Conservation (phyloP, 1,140 invertebrate genomes). For the Tyrophagus putrescentiae region DNA sequence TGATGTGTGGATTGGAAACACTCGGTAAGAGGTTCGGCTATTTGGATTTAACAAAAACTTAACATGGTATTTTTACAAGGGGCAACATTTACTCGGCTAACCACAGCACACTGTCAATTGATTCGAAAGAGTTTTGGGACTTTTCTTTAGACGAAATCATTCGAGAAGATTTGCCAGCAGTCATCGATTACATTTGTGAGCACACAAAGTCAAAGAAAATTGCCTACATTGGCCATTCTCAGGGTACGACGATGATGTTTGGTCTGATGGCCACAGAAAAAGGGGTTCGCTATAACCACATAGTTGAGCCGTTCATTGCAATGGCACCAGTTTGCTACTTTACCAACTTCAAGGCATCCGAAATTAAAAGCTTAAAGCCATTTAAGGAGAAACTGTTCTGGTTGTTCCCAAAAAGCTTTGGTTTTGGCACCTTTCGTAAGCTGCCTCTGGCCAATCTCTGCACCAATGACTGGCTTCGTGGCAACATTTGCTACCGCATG, state of each 20-base stretch:
- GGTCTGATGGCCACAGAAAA: constrained; percentile 46
- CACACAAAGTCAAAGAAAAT: constrained; percentile 36
- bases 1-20: constrained; percentile 32
- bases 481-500: neutral
- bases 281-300: constrained; percentile 47
- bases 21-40: neutral
- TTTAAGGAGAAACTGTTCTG: neutral
- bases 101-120: constrained; percentile 31
- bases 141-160: constrained; percentile 33
- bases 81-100: constrained; percentile 31
- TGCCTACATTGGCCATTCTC: constrained; percentile 43
- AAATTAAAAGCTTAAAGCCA: neutral
- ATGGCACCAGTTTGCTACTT: constrained; percentile 60
- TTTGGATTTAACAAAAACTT: neutral
- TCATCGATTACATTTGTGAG: constrained; percentile 37
- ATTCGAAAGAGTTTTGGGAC: constrained; percentile 35
- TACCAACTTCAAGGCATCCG: constrained; percentile 47
- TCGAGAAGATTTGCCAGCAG: constrained; percentile 37
- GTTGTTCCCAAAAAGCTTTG: neutral
- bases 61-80: constrained; percentile 24
- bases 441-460: neutral
- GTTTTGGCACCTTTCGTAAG: neutral
- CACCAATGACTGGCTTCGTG: neutral
- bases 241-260: constrained; percentile 49
- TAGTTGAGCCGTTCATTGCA: constrained; percentile 40